A percentile compares a stretch with the other conserved stretches of the same genome.
Conservation (phyloP, 2,113 vertebrate genomes). For the Atractosteus spatula region DNA sequence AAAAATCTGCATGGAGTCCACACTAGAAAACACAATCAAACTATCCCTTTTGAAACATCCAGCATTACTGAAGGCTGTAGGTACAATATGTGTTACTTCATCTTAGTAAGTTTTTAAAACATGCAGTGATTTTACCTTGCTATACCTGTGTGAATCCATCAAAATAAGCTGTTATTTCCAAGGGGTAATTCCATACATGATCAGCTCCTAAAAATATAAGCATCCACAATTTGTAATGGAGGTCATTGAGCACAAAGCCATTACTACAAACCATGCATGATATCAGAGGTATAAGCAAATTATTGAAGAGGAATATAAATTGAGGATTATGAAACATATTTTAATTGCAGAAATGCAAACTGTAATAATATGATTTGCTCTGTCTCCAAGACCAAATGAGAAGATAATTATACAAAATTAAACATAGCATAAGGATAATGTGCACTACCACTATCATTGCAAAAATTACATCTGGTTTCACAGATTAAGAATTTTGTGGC, state of each 20-base stretch:
- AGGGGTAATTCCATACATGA: not conserved
- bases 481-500: constrained; percentile 50
- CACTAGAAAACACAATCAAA: no score
- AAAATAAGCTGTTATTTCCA: constrained; percentile 1
- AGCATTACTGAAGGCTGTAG: no score
- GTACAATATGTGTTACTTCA: no score
- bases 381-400: constrained; percentile 56
- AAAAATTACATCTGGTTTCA: constrained; percentile 54
- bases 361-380: constrained; percentile 49
- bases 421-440: constrained; percentile 49
- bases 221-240: not conserved
- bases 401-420: constrained; percentile 45
- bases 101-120: no score
- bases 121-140: not conserved
- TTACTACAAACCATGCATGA: constrained; percentile 40
- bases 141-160: not conserved
- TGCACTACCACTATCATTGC: constrained; percentile 49
- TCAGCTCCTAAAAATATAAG: not conserved
- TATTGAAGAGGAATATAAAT: constrained; percentile 54
- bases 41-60: no score
- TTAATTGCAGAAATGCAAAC: constrained; percentile 40
- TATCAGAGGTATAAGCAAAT: constrained; percentile 51
- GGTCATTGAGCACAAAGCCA: constrained; percentile 33
- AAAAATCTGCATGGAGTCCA: no score
- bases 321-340: constrained; percentile 44